phyloP scores from a whole-genome alignment of 2,888 invertebrate species.

The Ophion ellenae region DNA sequence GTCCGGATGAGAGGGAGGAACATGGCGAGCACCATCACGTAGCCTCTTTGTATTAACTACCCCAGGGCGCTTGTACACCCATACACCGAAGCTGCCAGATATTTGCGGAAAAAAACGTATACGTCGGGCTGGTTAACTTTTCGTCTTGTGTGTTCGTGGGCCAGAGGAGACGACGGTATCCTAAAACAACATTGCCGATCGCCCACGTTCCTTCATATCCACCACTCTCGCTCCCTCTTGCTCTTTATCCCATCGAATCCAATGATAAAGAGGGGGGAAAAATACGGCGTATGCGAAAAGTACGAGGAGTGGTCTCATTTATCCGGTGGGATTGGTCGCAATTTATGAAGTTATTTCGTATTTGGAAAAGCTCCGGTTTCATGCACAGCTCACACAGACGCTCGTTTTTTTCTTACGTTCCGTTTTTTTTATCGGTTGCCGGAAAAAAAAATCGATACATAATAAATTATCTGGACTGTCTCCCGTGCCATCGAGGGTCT shows the following conservation, averaged over 20 bases:
- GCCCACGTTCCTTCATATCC: conserved; percentile 24
- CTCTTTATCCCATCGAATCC: conserved; percentile 8
- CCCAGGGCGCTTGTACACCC: conserved; percentile 51
- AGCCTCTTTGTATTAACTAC: conserved; percentile 16
- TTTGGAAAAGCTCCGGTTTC: conserved; percentile 28
- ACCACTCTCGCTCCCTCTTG: not conserved
- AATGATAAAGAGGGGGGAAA: conserved; percentile 18
- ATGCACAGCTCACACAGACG: not conserved
- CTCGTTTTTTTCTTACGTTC: not conserved
- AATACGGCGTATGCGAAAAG: conserved; percentile 26
- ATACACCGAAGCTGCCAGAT: conserved; percentile 45
- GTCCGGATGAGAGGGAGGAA: conserved; percentile 56
- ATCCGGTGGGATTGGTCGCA: conserved; percentile 47
- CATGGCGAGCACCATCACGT: conserved; percentile 32
- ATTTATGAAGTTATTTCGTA: conserved; percentile 55
- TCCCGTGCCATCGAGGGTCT: not conserved
- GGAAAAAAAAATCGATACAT: conserved; percentile 46
- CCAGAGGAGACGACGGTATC: conserved; percentile 27
- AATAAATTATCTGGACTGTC: conserved; percentile 46
- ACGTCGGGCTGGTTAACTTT: conserved; percentile 60
- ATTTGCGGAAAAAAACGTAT: conserved; percentile 64
- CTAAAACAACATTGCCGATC: conserved; percentile 61
- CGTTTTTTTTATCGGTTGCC: conserved; percentile 6
- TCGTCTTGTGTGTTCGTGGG: conserved; percentile 38
- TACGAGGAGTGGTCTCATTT: conserved; percentile 40